A percentile compares a stretch with the other conserved stretches of the same genome.
phyloP scores from a whole-genome alignment of 1,140 invertebrate species.

The Drosophila sp. region DNA sequence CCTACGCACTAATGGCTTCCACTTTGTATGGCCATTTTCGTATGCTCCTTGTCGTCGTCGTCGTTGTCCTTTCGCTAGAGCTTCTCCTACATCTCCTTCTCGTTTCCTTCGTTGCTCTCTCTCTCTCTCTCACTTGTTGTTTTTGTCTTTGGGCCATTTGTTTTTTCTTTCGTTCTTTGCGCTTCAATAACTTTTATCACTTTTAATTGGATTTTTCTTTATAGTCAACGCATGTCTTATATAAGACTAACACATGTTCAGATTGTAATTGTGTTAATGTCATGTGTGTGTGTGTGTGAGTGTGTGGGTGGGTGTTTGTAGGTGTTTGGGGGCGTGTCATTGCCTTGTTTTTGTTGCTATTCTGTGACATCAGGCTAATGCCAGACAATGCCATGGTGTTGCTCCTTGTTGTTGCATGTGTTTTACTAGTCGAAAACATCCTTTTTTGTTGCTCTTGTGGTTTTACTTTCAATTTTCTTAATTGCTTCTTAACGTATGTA shows the following conservation, averaged over 20 bases:
- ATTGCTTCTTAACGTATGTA: slow-evolving; percentile 63
- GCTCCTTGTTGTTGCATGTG: slow-evolving; percentile 15
- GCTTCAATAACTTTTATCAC: slow-evolving; percentile 81
- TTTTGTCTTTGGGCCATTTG: slow-evolving; percentile 5
- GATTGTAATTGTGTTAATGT: slow-evolving; percentile 77
- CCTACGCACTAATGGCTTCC: slow-evolving; percentile 63
- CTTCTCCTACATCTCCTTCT: slow-evolving; percentile 31
- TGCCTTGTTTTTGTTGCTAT: slow-evolving; percentile 34
- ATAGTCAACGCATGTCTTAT: slow-evolving; percentile 77
- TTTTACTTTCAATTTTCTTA: slow-evolving; percentile 68
- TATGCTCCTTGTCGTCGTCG: slow-evolving; percentile 33
- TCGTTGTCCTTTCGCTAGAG: slow-evolving; percentile 9
- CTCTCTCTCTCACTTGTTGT: neutral
- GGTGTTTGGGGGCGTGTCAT: slow-evolving; percentile 21
- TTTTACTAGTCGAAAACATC: slow-evolving; percentile 30
- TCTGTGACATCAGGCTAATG: slow-evolving; percentile 66
- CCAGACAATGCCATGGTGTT: slow-evolving; percentile 36
- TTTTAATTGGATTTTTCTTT: slow-evolving; percentile 82
- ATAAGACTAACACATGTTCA: slow-evolving; percentile 70
- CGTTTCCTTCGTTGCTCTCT: neutral
- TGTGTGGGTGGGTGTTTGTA: slow-evolving; percentile 22
- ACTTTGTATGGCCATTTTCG: slow-evolving; percentile 66
- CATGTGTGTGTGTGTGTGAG: slow-evolving; percentile 9
- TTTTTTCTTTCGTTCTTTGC: slow-evolving; percentile 22
- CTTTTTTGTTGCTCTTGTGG: slow-evolving; percentile 29